Percentiles rank a stretch among this genome's conserved stretches.
These are phyloP conservation scores for Ennomos fuscantarius DNA, from an alignment of 2,888 invertebrate species.

Conservation along the genomic window DNA sequence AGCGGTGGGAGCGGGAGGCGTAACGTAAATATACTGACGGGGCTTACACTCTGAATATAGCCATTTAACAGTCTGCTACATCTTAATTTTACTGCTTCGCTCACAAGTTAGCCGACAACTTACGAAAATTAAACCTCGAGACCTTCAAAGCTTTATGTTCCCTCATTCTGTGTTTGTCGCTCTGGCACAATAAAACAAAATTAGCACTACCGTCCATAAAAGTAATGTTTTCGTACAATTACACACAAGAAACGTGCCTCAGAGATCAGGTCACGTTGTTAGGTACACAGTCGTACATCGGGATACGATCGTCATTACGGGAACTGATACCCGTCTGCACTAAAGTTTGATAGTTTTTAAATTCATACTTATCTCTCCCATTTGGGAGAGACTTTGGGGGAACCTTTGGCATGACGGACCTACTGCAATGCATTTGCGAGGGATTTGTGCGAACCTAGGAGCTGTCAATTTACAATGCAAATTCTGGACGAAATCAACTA, in stretches of 20 bases:
- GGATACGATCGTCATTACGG: too few species aligned
- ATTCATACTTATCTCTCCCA: too few species aligned
- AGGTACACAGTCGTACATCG: too few species aligned
- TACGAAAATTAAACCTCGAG: conserved; percentile 34
- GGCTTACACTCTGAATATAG: conserved; percentile 21
- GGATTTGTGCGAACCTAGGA: too few species aligned
- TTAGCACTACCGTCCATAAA: conserved; percentile 31
- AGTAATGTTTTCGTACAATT: conserved; percentile 15
- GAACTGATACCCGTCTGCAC: too few species aligned
- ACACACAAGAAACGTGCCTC: conserved; percentile 22
- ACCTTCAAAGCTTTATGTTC: conserved; percentile 26
- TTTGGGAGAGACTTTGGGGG: too few species aligned
- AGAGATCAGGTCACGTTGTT: not conserved
- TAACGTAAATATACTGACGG: conserved; percentile 15
- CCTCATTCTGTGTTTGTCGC: conserved; percentile 32
- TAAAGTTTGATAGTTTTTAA: too few species aligned
- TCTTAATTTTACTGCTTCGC: conserved; percentile 26
- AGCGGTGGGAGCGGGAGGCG: conserved; percentile 6
- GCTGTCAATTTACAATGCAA: too few species aligned
- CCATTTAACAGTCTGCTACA: conserved; percentile 27
- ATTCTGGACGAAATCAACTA: too few species aligned
- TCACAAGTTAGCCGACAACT: conserved; percentile 26
- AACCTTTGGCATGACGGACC: too few species aligned
- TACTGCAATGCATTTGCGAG: too few species aligned
- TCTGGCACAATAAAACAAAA: conserved; percentile 33